Conservation (phyloP, 64 coral and sea anemone genomes). For the Hydrozoanthus tunicans region DNA sequence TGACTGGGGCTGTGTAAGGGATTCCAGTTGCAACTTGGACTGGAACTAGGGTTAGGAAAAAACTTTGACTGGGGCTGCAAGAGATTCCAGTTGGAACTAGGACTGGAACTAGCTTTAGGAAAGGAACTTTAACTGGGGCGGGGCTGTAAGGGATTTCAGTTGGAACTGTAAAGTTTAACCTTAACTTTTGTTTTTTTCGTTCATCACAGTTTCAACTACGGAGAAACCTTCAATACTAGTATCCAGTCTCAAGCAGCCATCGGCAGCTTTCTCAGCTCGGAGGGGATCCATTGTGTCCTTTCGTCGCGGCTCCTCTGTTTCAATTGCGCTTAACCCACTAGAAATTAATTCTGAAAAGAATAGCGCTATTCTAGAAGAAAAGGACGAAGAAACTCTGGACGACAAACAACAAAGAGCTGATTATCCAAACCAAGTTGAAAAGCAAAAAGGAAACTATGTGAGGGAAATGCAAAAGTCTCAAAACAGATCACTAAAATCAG, state of each 20-base stretch:
- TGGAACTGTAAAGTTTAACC: not conserved
- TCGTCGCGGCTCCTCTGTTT: not conserved
- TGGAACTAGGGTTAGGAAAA: not conserved
- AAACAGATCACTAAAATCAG: not conserved
- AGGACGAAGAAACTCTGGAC: not conserved
- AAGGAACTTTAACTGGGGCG: not conserved
- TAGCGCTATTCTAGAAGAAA: not conserved
- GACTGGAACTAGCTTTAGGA: not conserved
- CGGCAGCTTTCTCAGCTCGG: not conserved
- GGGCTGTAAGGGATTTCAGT: not conserved
- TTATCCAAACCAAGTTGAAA: not conserved
- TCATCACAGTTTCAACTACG: constrained; percentile 10
- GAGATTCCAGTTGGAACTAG: not conserved
- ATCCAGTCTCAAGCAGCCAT: constrained; percentile 22
- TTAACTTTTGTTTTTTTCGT: not conserved
- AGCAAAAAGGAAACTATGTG: not conserved
- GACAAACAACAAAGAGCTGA: not conserved
- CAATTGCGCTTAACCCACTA: not conserved
- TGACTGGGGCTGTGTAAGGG: not conserved
- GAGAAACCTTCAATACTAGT: constrained; percentile 15
- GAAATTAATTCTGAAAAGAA: constrained; percentile 37
- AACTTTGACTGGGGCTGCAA: not conserved
- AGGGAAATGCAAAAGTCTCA: constrained; percentile 1
- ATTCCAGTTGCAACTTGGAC: not conserved
- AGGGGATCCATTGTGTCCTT: constrained; percentile 45